Percentiles rank a stretch among this genome's conserved stretches.
Conservation (phyloP, 2,888 invertebrate genomes). For the Heteropelma amictum region DNA sequence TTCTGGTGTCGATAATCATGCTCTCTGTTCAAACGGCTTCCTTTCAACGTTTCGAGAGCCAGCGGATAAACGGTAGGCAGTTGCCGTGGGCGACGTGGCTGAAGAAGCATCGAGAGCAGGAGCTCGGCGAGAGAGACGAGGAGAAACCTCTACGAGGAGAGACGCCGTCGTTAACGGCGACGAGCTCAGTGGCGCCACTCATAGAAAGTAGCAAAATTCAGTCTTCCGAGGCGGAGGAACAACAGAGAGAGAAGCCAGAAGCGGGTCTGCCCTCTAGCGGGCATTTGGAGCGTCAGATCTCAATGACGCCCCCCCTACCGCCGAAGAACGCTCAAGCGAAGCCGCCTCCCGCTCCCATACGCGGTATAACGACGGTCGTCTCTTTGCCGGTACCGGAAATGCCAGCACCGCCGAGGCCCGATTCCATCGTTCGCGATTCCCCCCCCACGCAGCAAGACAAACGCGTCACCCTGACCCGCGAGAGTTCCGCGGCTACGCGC, state of each 20-base stretch:
- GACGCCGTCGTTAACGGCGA: constrained; percentile 31
- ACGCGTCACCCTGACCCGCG: constrained; percentile 37
- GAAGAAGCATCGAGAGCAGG: constrained; percentile 72
- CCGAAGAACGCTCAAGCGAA: constrained; percentile 72
- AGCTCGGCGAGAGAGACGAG: constrained; percentile 69
- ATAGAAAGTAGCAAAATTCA: constrained; percentile 3
- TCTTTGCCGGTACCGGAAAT: constrained; percentile 73
- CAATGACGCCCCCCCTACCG: constrained; percentile 74
- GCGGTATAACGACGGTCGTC: constrained; percentile 70
- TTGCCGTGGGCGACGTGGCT: constrained; percentile 85
- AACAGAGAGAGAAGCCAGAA: background rate
- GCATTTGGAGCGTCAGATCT: constrained; percentile 68
- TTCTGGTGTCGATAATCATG: constrained; percentile 84
- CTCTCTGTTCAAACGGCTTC: constrained; percentile 85
- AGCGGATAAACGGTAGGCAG: constrained; percentile 85
- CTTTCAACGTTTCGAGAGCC: constrained; percentile 89
- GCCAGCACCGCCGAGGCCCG: constrained; percentile 75
- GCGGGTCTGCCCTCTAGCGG: constrained; percentile 35
- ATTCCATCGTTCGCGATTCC: constrained; percentile 65
- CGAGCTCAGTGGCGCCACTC: constrained; percentile 3
- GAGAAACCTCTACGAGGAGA: too few species aligned
- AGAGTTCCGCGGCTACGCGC: constrained; percentile 23
- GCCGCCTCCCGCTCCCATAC: constrained; percentile 74
- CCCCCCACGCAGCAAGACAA: too few species aligned
- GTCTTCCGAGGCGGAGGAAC: constrained; percentile 31